These are phyloP conservation scores for Coptotermes formosanus DNA, from an alignment of 1,140 invertebrate species.

Conservation along the genomic window DNA sequence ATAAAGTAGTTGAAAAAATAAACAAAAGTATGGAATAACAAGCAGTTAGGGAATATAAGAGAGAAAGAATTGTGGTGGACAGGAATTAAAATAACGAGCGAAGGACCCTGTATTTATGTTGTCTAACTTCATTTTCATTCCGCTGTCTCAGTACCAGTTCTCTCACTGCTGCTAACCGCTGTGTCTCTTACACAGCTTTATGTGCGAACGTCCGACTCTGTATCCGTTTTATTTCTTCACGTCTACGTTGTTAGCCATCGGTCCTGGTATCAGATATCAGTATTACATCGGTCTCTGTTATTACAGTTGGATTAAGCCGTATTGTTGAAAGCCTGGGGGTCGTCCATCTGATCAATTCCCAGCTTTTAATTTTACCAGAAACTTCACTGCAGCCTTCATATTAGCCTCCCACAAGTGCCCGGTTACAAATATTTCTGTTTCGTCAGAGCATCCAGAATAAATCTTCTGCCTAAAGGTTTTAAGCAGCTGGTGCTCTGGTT, in stretches of 20 bases:
- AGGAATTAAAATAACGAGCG: conserved; percentile 23
- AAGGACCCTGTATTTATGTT: neutral
- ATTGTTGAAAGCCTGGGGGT: no score
- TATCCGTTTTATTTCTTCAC: neutral
- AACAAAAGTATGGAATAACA: neutral
- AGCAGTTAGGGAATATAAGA: neutral
- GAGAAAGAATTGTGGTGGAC: conserved; percentile 25
- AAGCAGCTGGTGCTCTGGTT: no score
- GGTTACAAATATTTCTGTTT: no score
- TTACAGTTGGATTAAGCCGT: neutral
- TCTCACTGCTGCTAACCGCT: no score
- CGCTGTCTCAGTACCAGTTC: neutral
- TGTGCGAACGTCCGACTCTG: no score
- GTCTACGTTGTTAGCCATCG: neutral
- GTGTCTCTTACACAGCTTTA: no score
- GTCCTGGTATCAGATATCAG: neutral
- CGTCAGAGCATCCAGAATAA: no score
- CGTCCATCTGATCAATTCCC: no score
- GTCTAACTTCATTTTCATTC: neutral
- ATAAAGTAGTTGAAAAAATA: conserved; percentile 1
- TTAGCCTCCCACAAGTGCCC: no score
- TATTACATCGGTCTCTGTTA: neutral
- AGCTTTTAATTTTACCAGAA: no score
- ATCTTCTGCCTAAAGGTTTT: no score
- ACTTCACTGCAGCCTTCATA: no score